Evolutionary conservation across 2,888 invertebrate species (phyloP).

Genomic region (Caenorhabditis doughertyi): DNA sequence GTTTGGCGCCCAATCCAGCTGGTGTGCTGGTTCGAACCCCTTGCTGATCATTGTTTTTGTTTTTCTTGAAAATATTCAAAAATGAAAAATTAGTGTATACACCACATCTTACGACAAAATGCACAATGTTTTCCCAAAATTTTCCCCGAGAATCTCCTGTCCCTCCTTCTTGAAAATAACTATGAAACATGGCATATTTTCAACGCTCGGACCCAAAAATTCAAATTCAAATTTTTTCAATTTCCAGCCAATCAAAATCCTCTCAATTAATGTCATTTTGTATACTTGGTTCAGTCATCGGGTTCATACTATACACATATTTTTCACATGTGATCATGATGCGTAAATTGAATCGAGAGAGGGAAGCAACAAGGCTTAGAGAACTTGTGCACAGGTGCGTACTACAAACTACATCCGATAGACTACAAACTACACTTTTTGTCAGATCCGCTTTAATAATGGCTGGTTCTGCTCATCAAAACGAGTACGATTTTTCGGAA

Average conservation of each 20-base stretch:
- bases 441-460: conserved; percentile 73
- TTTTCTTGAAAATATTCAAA: too few species aligned
- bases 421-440: not conserved
- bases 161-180: too few species aligned
- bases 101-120: too few species aligned
- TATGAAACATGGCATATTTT: too few species aligned
- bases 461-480: conserved; percentile 70
- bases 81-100: too few species aligned
- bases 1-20: too few species aligned
- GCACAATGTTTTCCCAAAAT: too few species aligned
- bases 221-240: not conserved
- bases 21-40: too few species aligned
- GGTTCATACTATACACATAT: conserved; percentile 76
- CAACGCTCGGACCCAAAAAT: not conserved
- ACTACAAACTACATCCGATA: not conserved
- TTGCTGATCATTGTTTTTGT: too few species aligned
- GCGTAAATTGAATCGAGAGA: conserved; percentile 63
- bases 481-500: conserved; percentile 57
- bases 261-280: conserved; percentile 74
- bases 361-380: conserved; percentile 61
- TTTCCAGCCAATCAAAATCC: conserved; percentile 68
- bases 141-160: too few species aligned
- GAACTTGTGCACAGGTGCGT: conserved; percentile 68
- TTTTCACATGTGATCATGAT: conserved; percentile 73
- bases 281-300: conserved; percentile 75